Evolutionary conservation across 1,140 invertebrate genomes (phyloP).

Genomic region (Musca vetustissima): DNA sequence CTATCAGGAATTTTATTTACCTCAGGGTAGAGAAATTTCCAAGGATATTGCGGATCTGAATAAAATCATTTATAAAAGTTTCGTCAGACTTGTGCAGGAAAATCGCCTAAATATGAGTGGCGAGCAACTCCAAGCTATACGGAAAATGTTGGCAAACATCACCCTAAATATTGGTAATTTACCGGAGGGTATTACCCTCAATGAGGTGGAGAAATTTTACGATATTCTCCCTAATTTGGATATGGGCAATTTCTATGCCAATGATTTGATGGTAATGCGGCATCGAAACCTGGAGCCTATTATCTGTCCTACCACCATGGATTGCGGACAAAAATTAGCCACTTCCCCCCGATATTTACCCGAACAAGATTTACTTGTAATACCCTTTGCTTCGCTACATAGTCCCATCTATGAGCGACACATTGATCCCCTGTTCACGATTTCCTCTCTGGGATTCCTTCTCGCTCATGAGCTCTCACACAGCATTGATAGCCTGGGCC

Average conservation of each 20-base stretch:
- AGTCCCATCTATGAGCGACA: slow-evolving; percentile 38
- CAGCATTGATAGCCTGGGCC: slow-evolving; percentile 35
- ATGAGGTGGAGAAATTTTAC: not conserved
- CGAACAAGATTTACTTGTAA: slow-evolving; percentile 42
- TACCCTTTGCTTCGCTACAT: slow-evolving; percentile 45
- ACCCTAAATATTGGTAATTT: slow-evolving; percentile 15
- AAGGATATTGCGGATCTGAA: not conserved
- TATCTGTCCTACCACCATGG: slow-evolving; percentile 25
- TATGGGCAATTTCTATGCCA: slow-evolving; percentile 18
- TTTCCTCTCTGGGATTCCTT: slow-evolving; percentile 44
- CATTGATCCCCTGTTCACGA: slow-evolving; percentile 41
- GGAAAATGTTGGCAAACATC: not conserved
- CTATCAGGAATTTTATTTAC: not conserved
- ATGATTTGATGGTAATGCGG: slow-evolving; percentile 6
- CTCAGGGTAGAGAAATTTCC: not conserved
- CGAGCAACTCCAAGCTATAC: slow-evolving; percentile 1
- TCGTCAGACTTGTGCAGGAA: not conserved
- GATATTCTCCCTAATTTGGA: not conserved
- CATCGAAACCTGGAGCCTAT: not conserved
- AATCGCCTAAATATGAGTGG: not conserved
- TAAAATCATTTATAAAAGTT: not conserved
- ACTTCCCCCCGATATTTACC: slow-evolving; percentile 48
- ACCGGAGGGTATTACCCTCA: not conserved
- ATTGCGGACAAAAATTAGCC: slow-evolving; percentile 41
- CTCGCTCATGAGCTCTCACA: slow-evolving; percentile 48